Conservation (phyloP, 1,140 invertebrate genomes). For the Phymorhynchus buccinoides region DNA sequence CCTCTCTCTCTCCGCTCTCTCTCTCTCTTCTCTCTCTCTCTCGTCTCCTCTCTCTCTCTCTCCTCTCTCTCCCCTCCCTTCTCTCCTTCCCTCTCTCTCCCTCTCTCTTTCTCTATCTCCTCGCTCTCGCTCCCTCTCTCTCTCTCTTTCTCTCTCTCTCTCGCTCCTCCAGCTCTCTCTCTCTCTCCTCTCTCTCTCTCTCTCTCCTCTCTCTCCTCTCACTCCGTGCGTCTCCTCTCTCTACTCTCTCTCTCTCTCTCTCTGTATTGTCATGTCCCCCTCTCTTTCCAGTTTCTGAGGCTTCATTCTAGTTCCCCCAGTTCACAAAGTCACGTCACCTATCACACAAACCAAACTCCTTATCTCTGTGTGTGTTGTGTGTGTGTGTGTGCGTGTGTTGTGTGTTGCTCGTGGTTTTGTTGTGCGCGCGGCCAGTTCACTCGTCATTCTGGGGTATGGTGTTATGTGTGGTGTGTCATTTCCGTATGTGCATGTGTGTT, state of each 20-base stretch:
- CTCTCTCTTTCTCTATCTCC: background rate
- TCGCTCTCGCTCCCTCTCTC: background rate
- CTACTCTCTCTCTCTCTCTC: background rate
- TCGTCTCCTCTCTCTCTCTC: no score
- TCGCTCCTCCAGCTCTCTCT: constrained; percentile 30
- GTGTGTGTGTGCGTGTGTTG: no score
- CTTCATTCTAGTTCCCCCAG: no score
- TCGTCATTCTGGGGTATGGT: no score
- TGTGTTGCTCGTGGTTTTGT: no score
- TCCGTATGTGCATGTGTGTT: no score
- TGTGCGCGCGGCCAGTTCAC: no score
- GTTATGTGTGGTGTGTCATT: no score
- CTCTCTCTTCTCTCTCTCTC: background rate
- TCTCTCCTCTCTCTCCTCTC: background rate
- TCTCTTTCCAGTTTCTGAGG: background rate
- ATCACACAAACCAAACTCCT: no score
- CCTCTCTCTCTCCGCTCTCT: background rate
- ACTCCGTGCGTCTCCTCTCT: background rate
- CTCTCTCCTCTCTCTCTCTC: constrained; percentile 1
- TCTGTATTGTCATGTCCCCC: background rate
- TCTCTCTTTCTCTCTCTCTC: constrained; percentile 36
- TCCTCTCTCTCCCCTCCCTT: no score
- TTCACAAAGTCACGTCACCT: no score
- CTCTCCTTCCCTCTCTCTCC: background rate
- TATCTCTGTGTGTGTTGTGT: no score